Conservation (phyloP, 2,888 invertebrate genomes). For the Cephonodes hylas region DNA sequence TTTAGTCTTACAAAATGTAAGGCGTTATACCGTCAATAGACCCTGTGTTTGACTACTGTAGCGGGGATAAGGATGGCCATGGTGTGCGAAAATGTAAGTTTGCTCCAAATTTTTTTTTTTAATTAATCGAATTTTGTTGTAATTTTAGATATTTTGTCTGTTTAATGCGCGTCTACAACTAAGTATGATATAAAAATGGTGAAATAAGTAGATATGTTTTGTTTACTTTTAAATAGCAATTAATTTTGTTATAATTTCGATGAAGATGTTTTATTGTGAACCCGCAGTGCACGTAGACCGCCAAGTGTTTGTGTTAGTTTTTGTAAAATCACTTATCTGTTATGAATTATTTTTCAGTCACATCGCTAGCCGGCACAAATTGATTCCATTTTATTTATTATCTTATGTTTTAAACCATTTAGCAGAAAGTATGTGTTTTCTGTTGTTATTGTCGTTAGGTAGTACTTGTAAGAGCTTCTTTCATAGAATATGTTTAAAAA, state of each 20-base stretch:
- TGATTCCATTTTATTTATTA: slow-evolving; percentile 45
- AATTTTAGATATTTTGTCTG: too few relatives aligned
- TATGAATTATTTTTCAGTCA: slow-evolving; percentile 17
- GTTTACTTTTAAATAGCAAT: neutral
- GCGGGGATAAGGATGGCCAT: too few relatives aligned
- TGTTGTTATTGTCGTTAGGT: slow-evolving; percentile 30
- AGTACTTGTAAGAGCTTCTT: slow-evolving; percentile 31
- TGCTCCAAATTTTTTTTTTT: too few relatives aligned
- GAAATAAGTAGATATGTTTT: too few relatives aligned
- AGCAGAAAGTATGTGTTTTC: slow-evolving; percentile 30
- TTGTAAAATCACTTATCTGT: neutral
- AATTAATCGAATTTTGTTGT: too few relatives aligned
- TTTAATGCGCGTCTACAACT: too few relatives aligned
- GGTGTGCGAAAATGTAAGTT: too few relatives aligned
- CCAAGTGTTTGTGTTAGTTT: neutral
- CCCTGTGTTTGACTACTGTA: too few relatives aligned
- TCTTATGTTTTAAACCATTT: slow-evolving; percentile 35
- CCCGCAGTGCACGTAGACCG: neutral
- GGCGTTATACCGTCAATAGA: too few relatives aligned
- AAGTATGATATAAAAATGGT: neutral
- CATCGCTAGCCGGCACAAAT: slow-evolving; percentile 27
- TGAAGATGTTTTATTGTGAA: neutral
- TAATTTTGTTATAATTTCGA: neutral
- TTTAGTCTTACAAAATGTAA: too few relatives aligned
- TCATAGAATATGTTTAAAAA: slow-evolving; percentile 22